These are phyloP conservation scores for Nipponacmea schrenckii DNA, from an alignment of 2,888 invertebrate genomes.

Conservation along the genomic window DNA sequence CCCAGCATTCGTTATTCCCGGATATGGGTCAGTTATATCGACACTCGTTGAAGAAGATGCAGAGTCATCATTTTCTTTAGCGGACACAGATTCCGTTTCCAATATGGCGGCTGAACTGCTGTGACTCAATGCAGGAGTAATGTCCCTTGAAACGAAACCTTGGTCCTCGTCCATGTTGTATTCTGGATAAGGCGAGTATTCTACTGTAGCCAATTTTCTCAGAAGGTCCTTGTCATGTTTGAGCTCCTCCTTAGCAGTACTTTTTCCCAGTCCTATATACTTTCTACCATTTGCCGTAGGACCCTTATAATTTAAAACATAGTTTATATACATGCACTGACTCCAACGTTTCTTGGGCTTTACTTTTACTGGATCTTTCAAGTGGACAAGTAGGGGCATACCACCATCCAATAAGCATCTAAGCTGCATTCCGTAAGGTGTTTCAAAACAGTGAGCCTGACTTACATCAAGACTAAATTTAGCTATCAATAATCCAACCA, in stretches of 20 bases:
- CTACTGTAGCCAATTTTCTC: constrained; percentile 11
- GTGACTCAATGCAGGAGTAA: constrained; percentile 25
- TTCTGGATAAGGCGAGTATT: constrained; percentile 20
- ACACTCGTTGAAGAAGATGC: constrained; percentile 18
- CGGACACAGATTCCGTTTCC: constrained; percentile 17
- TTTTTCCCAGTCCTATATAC: neutral
- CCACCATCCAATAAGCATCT: constrained; percentile 35
- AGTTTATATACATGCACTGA: constrained; percentile 50
- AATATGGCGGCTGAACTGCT: constrained; percentile 25
- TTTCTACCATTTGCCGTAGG: neutral
- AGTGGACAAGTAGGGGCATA: constrained; percentile 40
- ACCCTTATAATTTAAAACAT: constrained; percentile 41
- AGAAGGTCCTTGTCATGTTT: neutral
- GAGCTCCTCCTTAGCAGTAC: too few species aligned
- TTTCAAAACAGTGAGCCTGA: constrained; percentile 26
- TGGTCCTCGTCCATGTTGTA: constrained; percentile 25
- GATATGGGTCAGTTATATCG: neutral
- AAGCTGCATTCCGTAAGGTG: constrained; percentile 40
- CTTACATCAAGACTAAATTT: constrained; percentile 26
- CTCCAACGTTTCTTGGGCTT: constrained; percentile 33
- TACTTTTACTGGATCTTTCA: constrained; percentile 39
- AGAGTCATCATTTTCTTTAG: constrained; percentile 24
- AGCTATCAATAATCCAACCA: constrained; percentile 30
- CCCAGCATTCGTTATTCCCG: constrained; percentile 16
- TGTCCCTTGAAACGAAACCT: constrained; percentile 28